Evolutionary conservation across 2,113 vertebrate genomes (phyloP).

Genomic region (Elephas maximus): DNA sequence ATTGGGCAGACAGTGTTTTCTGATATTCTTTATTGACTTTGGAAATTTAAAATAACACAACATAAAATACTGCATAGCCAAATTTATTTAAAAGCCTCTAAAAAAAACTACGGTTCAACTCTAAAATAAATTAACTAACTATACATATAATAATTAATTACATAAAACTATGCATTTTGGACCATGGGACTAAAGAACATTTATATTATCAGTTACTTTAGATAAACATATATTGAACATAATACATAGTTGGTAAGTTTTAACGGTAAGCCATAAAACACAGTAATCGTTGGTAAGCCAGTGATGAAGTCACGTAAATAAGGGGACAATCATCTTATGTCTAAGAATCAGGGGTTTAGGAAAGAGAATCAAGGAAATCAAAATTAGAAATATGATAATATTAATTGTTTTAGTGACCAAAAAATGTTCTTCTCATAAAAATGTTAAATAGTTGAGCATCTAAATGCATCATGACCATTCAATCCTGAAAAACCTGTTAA

Average conservation of each 20-base stretch:
- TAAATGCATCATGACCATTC: neutral
- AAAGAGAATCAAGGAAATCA: neutral
- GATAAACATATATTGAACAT: too few relatives aligned
- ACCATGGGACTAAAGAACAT: neutral
- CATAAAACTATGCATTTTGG: neutral
- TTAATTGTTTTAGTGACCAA: neutral
- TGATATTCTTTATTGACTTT: neutral
- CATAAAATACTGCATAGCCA: neutral
- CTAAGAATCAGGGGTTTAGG: too few relatives aligned
- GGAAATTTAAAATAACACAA: conserved; percentile 40
- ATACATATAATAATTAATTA: neutral
- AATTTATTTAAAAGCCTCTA: conserved; percentile 8
- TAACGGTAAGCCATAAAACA: too few relatives aligned
- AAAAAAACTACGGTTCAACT: conserved; percentile 35
- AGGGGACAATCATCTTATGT: too few relatives aligned
- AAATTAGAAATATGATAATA: neutral
- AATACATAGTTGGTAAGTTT: too few relatives aligned
- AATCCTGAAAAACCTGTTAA: neutral
- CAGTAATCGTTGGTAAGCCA: too few relatives aligned
- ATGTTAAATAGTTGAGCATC: neutral
- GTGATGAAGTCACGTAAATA: too few relatives aligned
- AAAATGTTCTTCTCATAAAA: neutral
- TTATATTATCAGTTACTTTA: too few relatives aligned
- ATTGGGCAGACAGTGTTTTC: neutral
- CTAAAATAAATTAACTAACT: conserved; percentile 13